phyloP scores from a whole-genome alignment of 2,113 vertebrate species.

The Ictalurus furcatus region DNA sequence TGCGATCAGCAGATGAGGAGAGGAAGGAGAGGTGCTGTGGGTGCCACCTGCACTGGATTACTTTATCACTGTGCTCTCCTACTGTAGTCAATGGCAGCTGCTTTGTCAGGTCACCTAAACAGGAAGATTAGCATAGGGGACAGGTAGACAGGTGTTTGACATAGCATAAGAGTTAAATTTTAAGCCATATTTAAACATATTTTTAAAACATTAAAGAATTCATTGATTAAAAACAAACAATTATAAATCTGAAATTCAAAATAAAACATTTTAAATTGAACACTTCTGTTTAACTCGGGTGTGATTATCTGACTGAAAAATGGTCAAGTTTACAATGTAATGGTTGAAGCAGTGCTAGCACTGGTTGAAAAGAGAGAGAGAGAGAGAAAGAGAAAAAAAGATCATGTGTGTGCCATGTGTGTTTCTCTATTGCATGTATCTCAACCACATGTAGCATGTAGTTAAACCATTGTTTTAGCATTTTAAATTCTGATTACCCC shows the following conservation, averaged over 20 bases:
- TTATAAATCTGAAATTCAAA: not conserved
- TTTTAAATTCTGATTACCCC: not conserved
- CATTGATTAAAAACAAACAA: not conserved
- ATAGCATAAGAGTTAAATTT: not conserved
- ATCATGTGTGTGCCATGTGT: not conserved
- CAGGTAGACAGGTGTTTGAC: not conserved
- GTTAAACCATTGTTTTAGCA: not conserved
- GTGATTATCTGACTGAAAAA: not conserved
- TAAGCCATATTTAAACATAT: not conserved
- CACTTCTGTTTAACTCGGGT: not conserved
- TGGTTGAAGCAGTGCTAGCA: not conserved
- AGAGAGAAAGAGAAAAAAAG: not conserved
- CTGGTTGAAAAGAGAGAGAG: not conserved
- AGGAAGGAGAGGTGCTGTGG: slow-evolving; percentile 95
- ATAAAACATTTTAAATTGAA: not conserved
- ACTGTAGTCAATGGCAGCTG: slow-evolving; percentile 89
- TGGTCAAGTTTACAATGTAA: not conserved
- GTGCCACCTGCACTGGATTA: slow-evolving; percentile 98
- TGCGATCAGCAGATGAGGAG: slow-evolving; percentile 96
- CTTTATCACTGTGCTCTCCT: slow-evolving; percentile 95
- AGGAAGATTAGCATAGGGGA: not conserved
- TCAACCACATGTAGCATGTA: not conserved
- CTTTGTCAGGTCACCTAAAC: slow-evolving; percentile 83
- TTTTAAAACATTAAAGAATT: not conserved
- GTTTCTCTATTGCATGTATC: not conserved